These are phyloP conservation scores for Carduelis carduelis DNA, from an alignment of 2,797 vertebrate genomes.

Conservation along the genomic window DNA sequence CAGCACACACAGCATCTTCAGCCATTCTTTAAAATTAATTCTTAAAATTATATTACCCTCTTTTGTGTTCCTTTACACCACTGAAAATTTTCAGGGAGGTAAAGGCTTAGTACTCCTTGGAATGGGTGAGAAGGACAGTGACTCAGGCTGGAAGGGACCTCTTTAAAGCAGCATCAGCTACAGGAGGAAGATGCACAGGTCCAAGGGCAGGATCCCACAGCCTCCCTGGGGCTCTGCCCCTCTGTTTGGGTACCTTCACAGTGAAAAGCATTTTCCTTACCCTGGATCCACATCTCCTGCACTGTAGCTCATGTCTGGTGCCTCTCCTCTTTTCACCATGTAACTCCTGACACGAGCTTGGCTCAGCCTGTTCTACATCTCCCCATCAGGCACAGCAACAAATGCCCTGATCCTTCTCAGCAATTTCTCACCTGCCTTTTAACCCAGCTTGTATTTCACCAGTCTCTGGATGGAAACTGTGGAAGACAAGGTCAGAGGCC, in stretches of 20 bases:
- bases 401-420: neutral
- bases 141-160: neutral
- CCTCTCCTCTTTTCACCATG: neutral
- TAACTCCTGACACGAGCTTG: neutral
- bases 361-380: neutral
- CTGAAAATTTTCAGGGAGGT: neutral
- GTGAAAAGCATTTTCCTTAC: neutral
- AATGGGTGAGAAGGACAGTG: neutral
- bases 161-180: neutral
- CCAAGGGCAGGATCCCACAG: neutral
- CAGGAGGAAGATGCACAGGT: neutral
- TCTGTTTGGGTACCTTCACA: neutral
- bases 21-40: neutral
- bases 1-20: neutral
- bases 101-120: neutral
- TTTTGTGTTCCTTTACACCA: neutral
- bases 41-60: neutral
- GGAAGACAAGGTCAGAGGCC: neutral
- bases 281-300: neutral
- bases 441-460: neutral
- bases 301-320: fast-evolving
- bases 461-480: neutral
- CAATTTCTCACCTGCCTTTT: neutral
- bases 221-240: neutral
- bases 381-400: neutral